These are phyloP conservation scores for Neosilurus mollespiculum DNA, from an alignment of 2,797 vertebrate genomes.

Conservation along the genomic window DNA sequence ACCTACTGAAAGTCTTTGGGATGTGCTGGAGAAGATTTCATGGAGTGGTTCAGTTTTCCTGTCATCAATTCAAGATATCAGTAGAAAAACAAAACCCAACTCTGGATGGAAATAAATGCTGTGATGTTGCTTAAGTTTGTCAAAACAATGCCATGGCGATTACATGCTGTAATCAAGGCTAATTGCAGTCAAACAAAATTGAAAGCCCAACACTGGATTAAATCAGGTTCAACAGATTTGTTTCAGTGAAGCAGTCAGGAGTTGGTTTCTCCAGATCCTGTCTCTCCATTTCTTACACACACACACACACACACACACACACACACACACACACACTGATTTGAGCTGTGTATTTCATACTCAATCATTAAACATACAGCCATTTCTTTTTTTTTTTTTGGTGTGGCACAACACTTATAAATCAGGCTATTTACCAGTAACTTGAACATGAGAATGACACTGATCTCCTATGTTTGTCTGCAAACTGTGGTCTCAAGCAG, in stretches of 20 bases:
- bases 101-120: too few species aligned
- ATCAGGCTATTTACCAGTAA: constrained; percentile 7
- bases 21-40: too few species aligned
- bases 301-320: constrained; percentile 1
- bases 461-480: constrained; percentile 33
- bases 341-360: background rate
- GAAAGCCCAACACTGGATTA: constrained; percentile 5
- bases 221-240: background rate
- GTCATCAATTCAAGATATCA: too few species aligned
- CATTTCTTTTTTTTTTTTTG: background rate
- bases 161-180: too few species aligned
- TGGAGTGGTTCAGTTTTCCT: too few species aligned
- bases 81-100: too few species aligned
- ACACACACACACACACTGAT: background rate
- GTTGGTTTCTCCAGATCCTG: background rate
- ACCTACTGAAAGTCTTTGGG: too few species aligned
- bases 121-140: too few species aligned
- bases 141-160: too few species aligned
- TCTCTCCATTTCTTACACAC: background rate
- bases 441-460: background rate
- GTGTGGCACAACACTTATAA: background rate
- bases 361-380: background rate
- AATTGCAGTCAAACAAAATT: background rate
- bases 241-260: background rate
- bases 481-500: constrained; percentile 30